A percentile compares a stretch with the other conserved stretches of the same genome.
These are phyloP conservation scores for Epirrita christyi DNA, from an alignment of 2,888 invertebrate genomes.

Conservation along the genomic window DNA sequence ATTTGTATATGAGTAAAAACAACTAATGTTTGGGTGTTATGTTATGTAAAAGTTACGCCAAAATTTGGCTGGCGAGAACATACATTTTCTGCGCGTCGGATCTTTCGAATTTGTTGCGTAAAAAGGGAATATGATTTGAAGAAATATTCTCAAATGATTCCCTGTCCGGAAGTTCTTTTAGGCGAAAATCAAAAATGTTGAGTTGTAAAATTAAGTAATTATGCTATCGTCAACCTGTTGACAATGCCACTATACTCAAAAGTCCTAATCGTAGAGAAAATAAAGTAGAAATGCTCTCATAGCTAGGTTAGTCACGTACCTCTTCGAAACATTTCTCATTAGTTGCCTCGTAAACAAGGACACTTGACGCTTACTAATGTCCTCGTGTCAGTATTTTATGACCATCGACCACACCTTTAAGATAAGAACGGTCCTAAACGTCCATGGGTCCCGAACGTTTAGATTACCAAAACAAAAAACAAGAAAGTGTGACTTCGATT, in stretches of 20 bases:
- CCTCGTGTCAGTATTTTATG: conserved; percentile 69
- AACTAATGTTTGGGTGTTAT: too few species aligned
- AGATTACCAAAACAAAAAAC: conserved; percentile 52
- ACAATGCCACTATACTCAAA: conserved; percentile 9
- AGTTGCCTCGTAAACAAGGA: conserved; percentile 75
- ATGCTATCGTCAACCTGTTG: background rate
- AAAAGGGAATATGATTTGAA: too few species aligned
- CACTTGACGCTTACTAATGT: conserved; percentile 76
- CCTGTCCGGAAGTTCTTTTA: too few species aligned
- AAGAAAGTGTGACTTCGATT: conserved; percentile 51
- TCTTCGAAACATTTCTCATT: conserved; percentile 70
- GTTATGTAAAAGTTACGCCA: too few species aligned
- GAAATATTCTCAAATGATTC: too few species aligned
- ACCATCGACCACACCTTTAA: conserved; percentile 65
- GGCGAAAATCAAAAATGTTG: background rate
- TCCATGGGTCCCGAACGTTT: conserved; percentile 50
- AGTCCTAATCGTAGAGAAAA: conserved; percentile 14
- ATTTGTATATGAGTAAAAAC: too few species aligned
- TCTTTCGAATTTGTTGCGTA: too few species aligned
- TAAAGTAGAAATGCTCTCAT: conserved; percentile 9
- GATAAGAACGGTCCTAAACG: conserved; percentile 53
- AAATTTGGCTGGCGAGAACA: too few species aligned
- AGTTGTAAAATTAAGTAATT: background rate
- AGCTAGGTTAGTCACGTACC: conserved; percentile 60
- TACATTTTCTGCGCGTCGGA: too few species aligned